Base-by-base conservation (phyloP, 2,113 vertebrate species). In the Ahaetulla prasina region DNA sequence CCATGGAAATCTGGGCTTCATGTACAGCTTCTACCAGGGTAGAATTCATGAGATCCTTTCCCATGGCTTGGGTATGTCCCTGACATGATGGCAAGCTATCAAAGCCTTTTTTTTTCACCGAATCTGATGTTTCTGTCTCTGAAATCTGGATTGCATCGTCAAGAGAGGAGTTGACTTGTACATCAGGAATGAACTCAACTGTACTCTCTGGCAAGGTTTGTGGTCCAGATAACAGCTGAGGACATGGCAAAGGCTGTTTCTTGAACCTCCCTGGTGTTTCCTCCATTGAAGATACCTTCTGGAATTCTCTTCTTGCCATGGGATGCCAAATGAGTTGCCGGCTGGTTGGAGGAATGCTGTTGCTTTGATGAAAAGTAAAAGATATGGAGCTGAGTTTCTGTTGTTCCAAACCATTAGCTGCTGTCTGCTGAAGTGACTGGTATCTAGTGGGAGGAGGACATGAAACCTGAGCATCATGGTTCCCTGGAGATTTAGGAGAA, bases 321-420 rank as follows among this genome's bases (percentile, higher is more conserved):
- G 91, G 91, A 89, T 94, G 27, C 27, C 93, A 91, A 91, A 91
- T 85, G 86, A 93, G 52, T 0, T 47, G 54, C 4, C 87, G 53
- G 2, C 85, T 47, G n/a, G 89, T 23, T 53, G 43, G 30, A 95
- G 54, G 55, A 14, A 89, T 14, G 91, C 92, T 97, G 92, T 96
- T 97, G 12, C 94, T 96, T 47, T 90, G 95, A 12, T 49, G 95
- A 52, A 97, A 93, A 0, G 94, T 97, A 50, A 97, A 85, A 85
- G 96, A 96, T 50, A 97, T 92, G 5, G 97, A 95, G 63, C 96
- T 96, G 88, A 96, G 87, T 27, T 96, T 96, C 86, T 93, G 95
- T 39, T 95, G 92, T 2, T 12, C 68, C 1, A 90, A 47, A 86
- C 92, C 93, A 23, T 86, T 93, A 30, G 92, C 74, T 60, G 92